These are phyloP conservation scores for Pygmarrhopalites habei DNA, from an alignment of 1,140 invertebrate species.

Conservation along the genomic window DNA sequence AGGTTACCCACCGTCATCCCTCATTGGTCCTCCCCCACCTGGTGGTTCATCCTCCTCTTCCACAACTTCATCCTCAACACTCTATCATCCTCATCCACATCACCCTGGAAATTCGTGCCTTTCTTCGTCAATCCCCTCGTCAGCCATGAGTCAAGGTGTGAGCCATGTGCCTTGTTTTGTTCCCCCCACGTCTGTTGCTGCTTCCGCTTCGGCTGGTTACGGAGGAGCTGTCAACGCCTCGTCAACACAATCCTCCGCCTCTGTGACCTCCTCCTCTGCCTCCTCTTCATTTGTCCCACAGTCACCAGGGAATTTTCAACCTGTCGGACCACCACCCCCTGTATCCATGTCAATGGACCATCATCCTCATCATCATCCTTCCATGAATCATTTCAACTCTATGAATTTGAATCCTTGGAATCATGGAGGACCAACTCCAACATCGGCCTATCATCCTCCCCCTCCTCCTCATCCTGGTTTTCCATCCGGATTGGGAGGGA, in stretches of 20 bases:
- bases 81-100: constrained; percentile 41
- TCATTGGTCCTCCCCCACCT: no score
- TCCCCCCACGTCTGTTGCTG: constrained; percentile 1
- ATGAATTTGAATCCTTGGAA: constrained; percentile 35
- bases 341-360: constrained; percentile 15
- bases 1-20: no score
- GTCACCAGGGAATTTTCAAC: constrained; percentile 1
- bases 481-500: constrained; percentile 11
- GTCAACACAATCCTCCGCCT: neutral
- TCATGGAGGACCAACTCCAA: constrained; percentile 8
- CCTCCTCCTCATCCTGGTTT: constrained; percentile 7
- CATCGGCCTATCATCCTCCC: constrained; percentile 11
- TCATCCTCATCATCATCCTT: constrained; percentile 21
- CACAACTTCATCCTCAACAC: constrained; percentile 20
- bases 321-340: neutral
- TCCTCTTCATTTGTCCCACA: no score
- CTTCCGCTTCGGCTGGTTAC: neutral
- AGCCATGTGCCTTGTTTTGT: constrained; percentile 6
- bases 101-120: constrained; percentile 40
- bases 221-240: constrained; percentile 2
- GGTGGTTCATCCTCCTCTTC: constrained; percentile 5
- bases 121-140: constrained; percentile 36
- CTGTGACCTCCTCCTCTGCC: neutral
- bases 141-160: no score
- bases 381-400: constrained; percentile 23